Evolutionary conservation across 1,140 invertebrate genomes (phyloP), one percentile per base, ranked within the genome.

Genomic region (Aphidius ervi): DNA sequence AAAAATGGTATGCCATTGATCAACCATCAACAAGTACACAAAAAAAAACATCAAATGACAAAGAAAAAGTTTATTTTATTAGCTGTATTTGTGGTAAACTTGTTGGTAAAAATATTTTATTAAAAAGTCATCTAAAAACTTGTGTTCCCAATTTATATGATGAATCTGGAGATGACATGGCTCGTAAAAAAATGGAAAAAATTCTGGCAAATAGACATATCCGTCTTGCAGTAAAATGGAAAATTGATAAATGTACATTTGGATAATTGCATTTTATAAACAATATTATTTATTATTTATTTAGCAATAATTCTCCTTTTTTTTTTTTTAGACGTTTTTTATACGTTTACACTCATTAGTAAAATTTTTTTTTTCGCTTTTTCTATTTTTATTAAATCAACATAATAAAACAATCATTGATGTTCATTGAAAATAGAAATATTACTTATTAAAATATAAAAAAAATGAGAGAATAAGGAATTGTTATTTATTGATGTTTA

Each of bases 71-170:
- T n/a, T 48, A 31, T 42, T 70, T 67, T 20, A 66, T 66, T 31
- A 90, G 88, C 75, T 83, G 88, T 31, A 83, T 85, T 58, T 90
- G 88, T 70, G 82, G 82, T 23, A 74, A 75, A 47, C 66, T 74
- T 46, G 75, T 88, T 45, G 65, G 74, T 43, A 68, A 70, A 58
- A 78, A 73, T 43, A 62, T 78, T 3, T 75, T 70, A n/a, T 66
- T 88, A n/a, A 76, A 82, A 67, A 77, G 82, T 56, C 87, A 88
- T 80, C 75, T 88, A 41, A 86, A 89, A 52, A 81, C 83, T 59
- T 88, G 87, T 67, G 70, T 86, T 46, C 65, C 68, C 48, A 65
- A 59, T n/a, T n/a, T n/a, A n/a, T n/a, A n/a, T n/a, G n/a, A n/a
- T n/a, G n/a, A n/a, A n/a, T n/a, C n/a, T n/a, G 9, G 52, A 76